Evolutionary conservation across 2,888 invertebrate species (phyloP), one percentile per base, ranked within the genome.

Genomic region (Willowsia nigromaculata): DNA sequence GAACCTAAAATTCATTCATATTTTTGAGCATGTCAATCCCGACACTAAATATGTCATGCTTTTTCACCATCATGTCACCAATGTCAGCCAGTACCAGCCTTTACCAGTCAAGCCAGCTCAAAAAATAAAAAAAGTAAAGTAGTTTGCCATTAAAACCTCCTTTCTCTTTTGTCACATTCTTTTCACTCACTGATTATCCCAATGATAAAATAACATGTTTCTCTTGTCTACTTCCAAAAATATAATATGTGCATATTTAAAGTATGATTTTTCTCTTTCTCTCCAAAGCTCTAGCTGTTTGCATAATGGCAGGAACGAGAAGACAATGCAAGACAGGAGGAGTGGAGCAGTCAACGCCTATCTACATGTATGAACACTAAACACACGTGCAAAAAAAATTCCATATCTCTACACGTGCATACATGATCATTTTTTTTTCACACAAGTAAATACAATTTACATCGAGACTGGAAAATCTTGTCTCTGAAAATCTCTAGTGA

Each of bases 371-470:
- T n/a, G n/a, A n/a, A n/a, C n/a, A n/a, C n/a, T n/a, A n/a, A n/a
- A n/a, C n/a, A n/a, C n/a, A n/a, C 74, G 50, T 50, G 74, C 43
- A 47, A 50, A 74, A 74, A 47, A 74, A 30, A 74, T 50, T 74
- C 50, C 50, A 74, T 74, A 74, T 74, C 74, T 74, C 47, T 50
- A 74, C 74, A 50, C 74, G 74, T 74, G 74, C 47, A 74, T 50
- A 50, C 50, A 74, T 74, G 47, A 74, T 74, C 50, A n/a, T n/a
- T 68, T 22, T 27, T 27, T 59, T 33, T 40, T 68, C 22, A 59
- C 25, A 27, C 40, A 37, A 68, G 7, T n/a, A n/a, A n/a, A n/a
- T n/a, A n/a, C n/a, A n/a, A n/a, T n/a, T n/a, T n/a, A n/a, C n/a
- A n/a, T n/a, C n/a, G n/a, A n/a, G n/a, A n/a, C n/a, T n/a, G n/a